Conservation (phyloP, 2,113 vertebrate genomes). For the Tenrec ecaudatus region DNA sequence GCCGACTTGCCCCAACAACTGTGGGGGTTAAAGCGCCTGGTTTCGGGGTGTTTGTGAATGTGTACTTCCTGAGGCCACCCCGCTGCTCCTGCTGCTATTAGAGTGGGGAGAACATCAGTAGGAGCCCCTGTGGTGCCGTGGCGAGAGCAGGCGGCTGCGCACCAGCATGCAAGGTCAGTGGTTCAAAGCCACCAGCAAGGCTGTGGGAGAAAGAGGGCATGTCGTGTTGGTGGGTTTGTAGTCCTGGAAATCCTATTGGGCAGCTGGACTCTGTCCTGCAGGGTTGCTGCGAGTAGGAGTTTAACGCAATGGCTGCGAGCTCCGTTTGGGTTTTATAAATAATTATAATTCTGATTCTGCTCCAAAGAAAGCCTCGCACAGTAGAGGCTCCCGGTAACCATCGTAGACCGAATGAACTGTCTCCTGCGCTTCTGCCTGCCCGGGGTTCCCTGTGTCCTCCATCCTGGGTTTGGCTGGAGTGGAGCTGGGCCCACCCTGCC, state of each 20-base stretch:
- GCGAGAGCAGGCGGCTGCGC: no score
- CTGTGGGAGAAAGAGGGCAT: not conserved
- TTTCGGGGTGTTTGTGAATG: accelerated
- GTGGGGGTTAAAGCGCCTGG: not conserved
- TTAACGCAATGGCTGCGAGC: not conserved
- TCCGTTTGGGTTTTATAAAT: not conserved
- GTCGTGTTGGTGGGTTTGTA: not conserved
- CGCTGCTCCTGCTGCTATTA: not conserved
- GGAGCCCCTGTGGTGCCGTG: not conserved
- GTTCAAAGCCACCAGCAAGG: not conserved
- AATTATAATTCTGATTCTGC: not conserved
- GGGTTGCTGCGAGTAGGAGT: not conserved
- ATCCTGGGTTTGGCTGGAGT: not conserved
- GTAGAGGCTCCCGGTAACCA: not conserved
- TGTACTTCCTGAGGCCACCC: not conserved
- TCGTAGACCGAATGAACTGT: not conserved
- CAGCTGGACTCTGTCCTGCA: not conserved
- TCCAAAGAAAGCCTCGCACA: not conserved
- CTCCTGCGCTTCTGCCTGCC: not conserved
- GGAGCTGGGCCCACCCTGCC: not conserved
- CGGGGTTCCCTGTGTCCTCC: not conserved
- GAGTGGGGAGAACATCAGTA: slow-evolving; percentile 24
- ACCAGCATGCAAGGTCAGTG: no score
- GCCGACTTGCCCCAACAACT: not conserved
- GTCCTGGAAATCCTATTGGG: not conserved